Evolutionary conservation across 1,140 invertebrate genomes (phyloP).

Genomic region (Cydia strobilella): DNA sequence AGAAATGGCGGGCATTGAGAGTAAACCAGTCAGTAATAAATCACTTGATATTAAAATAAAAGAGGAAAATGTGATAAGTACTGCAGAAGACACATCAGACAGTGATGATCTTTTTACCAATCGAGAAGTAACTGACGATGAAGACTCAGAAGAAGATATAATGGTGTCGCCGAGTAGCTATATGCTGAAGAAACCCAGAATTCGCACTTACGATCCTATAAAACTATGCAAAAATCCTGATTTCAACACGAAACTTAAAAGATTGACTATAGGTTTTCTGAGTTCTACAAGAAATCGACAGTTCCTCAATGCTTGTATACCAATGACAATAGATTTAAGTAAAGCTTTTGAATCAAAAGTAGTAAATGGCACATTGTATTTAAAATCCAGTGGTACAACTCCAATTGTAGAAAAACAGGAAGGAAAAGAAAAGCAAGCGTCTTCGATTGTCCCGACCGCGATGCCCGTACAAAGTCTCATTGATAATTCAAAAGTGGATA

Average conservation of each 20-base stretch:
- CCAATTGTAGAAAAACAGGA: constrained; percentile 10
- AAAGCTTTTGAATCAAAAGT: constrained; percentile 68
- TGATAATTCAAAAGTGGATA: constrained; percentile 38
- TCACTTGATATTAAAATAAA: constrained; percentile 28
- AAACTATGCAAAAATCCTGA: constrained; percentile 73
- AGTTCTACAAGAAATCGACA: constrained; percentile 55
- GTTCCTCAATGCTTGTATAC: constrained; percentile 59
- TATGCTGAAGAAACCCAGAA: constrained; percentile 66
- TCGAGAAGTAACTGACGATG: constrained; percentile 36
- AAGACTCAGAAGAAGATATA: constrained; percentile 24
- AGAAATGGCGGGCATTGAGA: constrained; percentile 49
- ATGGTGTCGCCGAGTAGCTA: constrained; percentile 54
- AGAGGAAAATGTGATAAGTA: constrained; percentile 27
- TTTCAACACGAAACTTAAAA: constrained; percentile 70
- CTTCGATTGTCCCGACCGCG: constrained; percentile 43
- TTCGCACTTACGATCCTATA: constrained; percentile 61
- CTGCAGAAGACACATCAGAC: background rate
- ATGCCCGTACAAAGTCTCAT: constrained; percentile 50
- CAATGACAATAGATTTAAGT: constrained; percentile 64
- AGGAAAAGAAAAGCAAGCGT: constrained; percentile 27
- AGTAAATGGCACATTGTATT: constrained; percentile 53
- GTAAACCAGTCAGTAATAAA: constrained; percentile 47
- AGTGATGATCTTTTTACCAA: constrained; percentile 11
- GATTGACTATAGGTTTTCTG: constrained; percentile 60
- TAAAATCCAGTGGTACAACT: constrained; percentile 39